These are phyloP conservation scores for Telmatherina bonti DNA, from an alignment of 2,797 vertebrate genomes.

Conservation along the genomic window DNA sequence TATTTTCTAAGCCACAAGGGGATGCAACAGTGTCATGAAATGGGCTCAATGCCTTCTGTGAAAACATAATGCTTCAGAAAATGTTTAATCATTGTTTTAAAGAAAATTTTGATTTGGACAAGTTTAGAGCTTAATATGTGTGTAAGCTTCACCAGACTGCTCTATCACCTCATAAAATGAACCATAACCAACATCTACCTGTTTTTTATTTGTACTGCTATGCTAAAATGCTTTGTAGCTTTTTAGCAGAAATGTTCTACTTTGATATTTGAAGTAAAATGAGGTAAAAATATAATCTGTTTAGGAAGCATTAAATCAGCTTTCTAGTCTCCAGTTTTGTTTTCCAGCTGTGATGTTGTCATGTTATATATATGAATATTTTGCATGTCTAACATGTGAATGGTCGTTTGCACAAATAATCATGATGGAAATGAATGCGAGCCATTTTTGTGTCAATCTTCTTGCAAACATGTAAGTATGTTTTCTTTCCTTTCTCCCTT, in stretches of 20 bases:
- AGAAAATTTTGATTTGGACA: neutral
- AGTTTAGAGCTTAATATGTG: too few species aligned
- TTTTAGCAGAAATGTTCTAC: neutral
- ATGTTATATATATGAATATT: too few species aligned
- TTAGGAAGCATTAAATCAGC: neutral
- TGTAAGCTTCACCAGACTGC: too few species aligned
- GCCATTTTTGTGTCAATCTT: too few species aligned
- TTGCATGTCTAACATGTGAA: too few species aligned
- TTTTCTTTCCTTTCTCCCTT: neutral
- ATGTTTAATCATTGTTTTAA: neutral
- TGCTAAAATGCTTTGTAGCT: too few species aligned
- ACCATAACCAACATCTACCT: too few species aligned
- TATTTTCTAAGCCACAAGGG: constrained; percentile 20
- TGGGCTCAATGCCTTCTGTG: neutral
- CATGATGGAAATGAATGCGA: too few species aligned
- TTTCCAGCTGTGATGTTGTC: neutral
- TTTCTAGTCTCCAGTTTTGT: neutral
- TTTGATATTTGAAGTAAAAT: neutral
- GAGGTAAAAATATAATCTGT: neutral
- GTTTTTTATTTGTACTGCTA: too few species aligned
- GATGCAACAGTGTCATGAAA: constrained; percentile 6
- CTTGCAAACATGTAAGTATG: neutral
- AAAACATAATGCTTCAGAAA: neutral
- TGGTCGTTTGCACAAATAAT: too few species aligned
- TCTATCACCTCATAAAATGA: too few species aligned